Percentiles rank a stretch among this genome's conserved stretches.
These are phyloP conservation scores for Aselliscus stoliczkanus DNA, from an alignment of 2,797 vertebrate species.

Conservation along the genomic window DNA sequence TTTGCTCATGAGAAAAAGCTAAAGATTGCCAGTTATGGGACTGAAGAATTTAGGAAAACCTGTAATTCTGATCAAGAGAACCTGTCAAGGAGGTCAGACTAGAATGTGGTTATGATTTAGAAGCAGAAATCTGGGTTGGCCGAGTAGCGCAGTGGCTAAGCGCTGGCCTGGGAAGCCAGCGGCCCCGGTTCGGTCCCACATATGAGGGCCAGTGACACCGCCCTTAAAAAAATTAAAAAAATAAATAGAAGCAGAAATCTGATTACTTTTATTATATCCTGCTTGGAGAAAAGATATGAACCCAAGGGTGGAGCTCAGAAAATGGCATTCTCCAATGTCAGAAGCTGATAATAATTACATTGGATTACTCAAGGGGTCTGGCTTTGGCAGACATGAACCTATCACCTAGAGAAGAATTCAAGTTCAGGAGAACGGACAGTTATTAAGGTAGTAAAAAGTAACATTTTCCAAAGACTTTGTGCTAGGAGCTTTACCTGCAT, in stretches of 20 bases:
- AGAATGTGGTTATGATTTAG: constrained; percentile 22
- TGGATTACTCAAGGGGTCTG: not conserved
- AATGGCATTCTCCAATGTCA: not conserved
- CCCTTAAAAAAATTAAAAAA: too few relatives aligned
- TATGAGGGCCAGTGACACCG: too few relatives aligned
- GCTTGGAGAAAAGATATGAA: not conserved
- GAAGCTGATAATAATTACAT: not conserved
- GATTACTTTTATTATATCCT: not conserved
- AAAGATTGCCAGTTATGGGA: not conserved
- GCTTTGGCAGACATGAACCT: not conserved
- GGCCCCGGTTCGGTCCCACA: too few relatives aligned
- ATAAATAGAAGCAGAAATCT: not conserved
- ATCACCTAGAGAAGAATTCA: not conserved
- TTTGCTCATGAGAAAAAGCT: not conserved
- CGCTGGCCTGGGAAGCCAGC: too few relatives aligned
- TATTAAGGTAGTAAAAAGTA: not conserved
- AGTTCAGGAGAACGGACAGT: not conserved
- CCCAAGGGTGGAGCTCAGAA: not conserved
- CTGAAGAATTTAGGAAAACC: not conserved
- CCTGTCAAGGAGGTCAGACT: not conserved
- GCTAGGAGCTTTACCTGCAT: not conserved
- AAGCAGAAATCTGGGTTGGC: not conserved
- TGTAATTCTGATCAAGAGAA: not conserved
- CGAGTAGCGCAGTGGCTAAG: too few relatives aligned
- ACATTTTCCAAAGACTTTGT: not conserved